phyloP scores from a whole-genome alignment of 2,113 vertebrate genomes.

The Abramis brama region DNA sequence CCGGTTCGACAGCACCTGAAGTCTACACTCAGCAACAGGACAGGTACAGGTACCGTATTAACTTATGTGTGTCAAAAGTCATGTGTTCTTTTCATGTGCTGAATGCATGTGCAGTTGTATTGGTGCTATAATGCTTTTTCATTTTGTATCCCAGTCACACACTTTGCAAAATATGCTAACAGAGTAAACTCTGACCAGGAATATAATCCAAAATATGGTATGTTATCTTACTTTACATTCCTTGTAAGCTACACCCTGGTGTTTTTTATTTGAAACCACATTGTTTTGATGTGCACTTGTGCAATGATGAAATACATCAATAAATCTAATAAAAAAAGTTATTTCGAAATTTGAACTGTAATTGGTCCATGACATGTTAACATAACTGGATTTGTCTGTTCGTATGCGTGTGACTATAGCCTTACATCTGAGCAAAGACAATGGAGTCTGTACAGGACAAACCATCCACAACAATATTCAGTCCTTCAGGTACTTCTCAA shows the following conservation, averaged over 20 bases:
- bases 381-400: neutral
- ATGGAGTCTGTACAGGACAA: neutral
- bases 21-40: conserved; percentile 57
- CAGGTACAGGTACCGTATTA: conserved; percentile 28
- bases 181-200: neutral
- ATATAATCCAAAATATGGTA: neutral
- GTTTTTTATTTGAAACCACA: neutral
- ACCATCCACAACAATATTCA: neutral
- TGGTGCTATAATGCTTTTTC: neutral
- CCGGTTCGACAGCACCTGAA: conserved; percentile 65
- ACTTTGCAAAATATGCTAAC: neutral
- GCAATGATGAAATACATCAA: neutral
- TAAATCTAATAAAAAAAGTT: no score
- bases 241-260: neutral
- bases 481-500: conserved; percentile 32
- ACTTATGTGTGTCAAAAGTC: neutral
- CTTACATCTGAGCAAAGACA: neutral
- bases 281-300: neutral
- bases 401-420: neutral
- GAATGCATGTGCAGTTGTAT: neutral
- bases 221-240: neutral
- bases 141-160: neutral
- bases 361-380: neutral
- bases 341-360: neutral
- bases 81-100: neutral